Percentiles rank a stretch among this genome's conserved stretches.
Evolutionary conservation across 2,888 invertebrate genomes (phyloP).

Genomic region (Chrysolina haemoptera): DNA sequence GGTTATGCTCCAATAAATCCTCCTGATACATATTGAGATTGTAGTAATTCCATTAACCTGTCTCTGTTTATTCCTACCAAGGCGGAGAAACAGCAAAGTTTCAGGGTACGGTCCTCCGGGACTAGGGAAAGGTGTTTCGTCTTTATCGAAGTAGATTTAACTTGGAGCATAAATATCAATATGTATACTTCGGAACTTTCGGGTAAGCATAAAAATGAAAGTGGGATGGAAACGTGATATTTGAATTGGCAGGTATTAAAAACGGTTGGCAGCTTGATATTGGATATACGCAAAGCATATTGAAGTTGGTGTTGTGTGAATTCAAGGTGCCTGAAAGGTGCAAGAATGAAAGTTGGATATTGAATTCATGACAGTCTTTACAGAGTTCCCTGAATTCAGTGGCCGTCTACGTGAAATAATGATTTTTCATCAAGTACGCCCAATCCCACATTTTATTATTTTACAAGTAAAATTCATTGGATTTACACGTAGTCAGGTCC

Average conservation of each 20-base stretch:
- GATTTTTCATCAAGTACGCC: too few relatives aligned
- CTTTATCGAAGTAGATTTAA: conserved; percentile 24
- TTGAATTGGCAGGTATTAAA: background rate
- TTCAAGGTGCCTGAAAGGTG: background rate
- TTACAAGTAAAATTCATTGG: too few relatives aligned
- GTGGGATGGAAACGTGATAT: background rate
- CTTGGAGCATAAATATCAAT: conserved; percentile 17
- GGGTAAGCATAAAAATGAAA: background rate
- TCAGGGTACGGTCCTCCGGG: conserved; percentile 1
- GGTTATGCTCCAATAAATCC: conserved; percentile 16
- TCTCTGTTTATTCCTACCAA: conserved; percentile 4
- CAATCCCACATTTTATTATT: too few relatives aligned
- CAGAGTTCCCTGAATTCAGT: too few relatives aligned
- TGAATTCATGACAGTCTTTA: background rate
- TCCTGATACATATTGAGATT: conserved; percentile 7
- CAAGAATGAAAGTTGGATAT: background rate
- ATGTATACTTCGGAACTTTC: conserved; percentile 10
- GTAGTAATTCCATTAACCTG: conserved; percentile 14
- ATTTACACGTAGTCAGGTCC: too few relatives aligned
- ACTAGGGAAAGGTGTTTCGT: conserved; percentile 6
- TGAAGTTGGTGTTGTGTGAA: background rate
- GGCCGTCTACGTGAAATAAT: too few relatives aligned
- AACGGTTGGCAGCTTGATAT: conserved; percentile 1
- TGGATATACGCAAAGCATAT: background rate
- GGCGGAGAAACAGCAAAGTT: conserved; percentile 8